phyloP scores from a whole-genome alignment of 2,888 invertebrate genomes.

The Flexamia atlantica region DNA sequence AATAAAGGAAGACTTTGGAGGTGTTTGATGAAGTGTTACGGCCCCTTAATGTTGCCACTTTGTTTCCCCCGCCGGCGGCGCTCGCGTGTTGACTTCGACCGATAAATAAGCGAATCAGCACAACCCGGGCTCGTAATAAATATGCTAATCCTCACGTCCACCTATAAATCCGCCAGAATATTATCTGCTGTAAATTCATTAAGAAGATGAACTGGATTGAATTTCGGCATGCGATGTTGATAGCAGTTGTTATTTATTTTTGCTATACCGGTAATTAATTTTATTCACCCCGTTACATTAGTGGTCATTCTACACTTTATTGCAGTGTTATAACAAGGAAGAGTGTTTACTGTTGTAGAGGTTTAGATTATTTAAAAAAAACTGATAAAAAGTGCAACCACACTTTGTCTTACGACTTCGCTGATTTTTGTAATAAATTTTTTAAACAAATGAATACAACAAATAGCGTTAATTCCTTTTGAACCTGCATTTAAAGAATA shows the following conservation, averaged over 20 bases:
- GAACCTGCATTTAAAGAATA: too few relatives aligned
- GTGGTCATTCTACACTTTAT: too few relatives aligned
- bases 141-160: conserved; percentile 20
- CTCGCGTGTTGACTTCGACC: conserved; percentile 1
- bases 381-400: too few relatives aligned
- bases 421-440: too few relatives aligned
- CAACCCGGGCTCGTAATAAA: conserved; percentile 13
- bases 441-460: too few relatives aligned
- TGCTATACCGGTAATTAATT: background rate
- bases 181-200: conserved; percentile 14
- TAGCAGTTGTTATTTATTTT: background rate
- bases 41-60: background rate
- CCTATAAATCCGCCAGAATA: conserved; percentile 16
- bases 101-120: conserved; percentile 26
- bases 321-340: too few relatives aligned
- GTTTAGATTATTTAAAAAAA: too few relatives aligned
- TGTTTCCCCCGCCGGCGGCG: background rate
- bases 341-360: too few relatives aligned
- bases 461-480: too few relatives aligned
- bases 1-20: too few relatives aligned
- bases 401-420: too few relatives aligned
- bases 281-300: background rate
- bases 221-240: background rate
- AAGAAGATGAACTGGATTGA: background rate
- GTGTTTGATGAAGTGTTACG: background rate